These are phyloP conservation scores for Platanista minor DNA, from an alignment of 2,113 vertebrate genomes.

Conservation along the genomic window DNA sequence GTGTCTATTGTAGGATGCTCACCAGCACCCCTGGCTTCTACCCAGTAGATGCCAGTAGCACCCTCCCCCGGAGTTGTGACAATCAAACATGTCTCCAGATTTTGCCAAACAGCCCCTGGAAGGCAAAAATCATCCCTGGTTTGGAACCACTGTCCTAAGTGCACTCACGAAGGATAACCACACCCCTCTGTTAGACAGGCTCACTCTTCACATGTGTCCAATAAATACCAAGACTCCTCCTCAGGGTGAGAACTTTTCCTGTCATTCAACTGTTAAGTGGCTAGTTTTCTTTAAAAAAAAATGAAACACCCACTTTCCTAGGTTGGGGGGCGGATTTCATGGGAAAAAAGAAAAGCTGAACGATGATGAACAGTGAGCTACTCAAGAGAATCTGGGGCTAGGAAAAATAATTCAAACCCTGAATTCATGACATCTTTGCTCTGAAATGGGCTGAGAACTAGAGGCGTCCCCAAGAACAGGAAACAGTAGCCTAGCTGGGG, in stretches of 20 bases:
- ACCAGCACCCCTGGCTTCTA: neutral
- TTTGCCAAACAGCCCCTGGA: neutral
- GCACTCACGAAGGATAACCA: neutral
- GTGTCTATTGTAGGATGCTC: neutral
- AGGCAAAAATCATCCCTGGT: neutral
- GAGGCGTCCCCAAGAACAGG: neutral
- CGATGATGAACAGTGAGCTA: neutral
- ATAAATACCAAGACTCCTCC: neutral
- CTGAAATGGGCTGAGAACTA: constrained; percentile 4
- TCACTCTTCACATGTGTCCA: neutral
- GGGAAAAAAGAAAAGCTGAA: constrained; percentile 10
- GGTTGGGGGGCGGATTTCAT: neutral
- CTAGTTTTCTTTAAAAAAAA: constrained; percentile 2
- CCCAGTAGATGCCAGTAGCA: neutral
- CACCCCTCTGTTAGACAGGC: neutral
- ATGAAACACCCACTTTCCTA: neutral
- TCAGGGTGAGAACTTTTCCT: neutral
- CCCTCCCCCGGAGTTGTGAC: neutral
- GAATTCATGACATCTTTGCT: neutral
- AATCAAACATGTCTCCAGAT: neutral
- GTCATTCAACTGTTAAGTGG: neutral
- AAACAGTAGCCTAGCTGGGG: neutral
- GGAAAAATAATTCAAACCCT: neutral
- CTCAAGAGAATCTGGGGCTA: neutral
- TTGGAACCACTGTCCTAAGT: neutral